Conservation (phyloP, 1,140 invertebrate species). For the Bombus pascuorum region DNA sequence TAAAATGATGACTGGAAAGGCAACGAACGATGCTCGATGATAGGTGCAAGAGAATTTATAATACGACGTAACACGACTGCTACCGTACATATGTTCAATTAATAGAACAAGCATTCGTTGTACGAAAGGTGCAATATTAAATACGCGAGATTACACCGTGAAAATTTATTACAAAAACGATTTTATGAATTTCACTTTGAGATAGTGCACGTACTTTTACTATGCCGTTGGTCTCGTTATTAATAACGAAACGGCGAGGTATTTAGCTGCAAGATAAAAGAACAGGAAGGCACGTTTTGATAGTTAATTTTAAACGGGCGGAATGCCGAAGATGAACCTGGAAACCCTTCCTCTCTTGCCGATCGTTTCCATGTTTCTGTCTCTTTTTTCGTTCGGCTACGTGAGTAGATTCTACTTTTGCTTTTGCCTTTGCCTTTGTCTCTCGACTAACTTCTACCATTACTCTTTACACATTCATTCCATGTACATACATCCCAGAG, state of each 20-base stretch:
- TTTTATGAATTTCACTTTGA: slow-evolving; percentile 41
- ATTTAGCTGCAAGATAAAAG: slow-evolving; percentile 62
- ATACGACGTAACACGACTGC: background rate
- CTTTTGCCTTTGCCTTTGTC: background rate
- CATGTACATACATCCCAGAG: background rate
- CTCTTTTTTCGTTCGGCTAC: slow-evolving; percentile 27
- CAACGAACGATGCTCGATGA: background rate
- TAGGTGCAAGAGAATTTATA: background rate
- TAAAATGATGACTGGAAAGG: background rate
- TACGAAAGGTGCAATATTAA: slow-evolving; percentile 7
- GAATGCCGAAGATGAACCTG: slow-evolving; percentile 45
- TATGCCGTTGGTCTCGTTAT: slow-evolving; percentile 48
- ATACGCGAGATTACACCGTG: slow-evolving; percentile 24
- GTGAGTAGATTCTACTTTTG: slow-evolving; percentile 42
- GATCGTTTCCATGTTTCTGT: slow-evolving; percentile 27
- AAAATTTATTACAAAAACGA: slow-evolving; percentile 40
- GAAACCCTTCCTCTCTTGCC: slow-evolving; percentile 2
- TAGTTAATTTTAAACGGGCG: slow-evolving; percentile 62
- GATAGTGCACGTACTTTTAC: slow-evolving; percentile 48
- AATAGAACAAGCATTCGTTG: slow-evolving; percentile 1
- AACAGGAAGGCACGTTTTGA: slow-evolving; percentile 49
- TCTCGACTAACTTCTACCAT: slow-evolving; percentile 2
- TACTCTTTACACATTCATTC: background rate
- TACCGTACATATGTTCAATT: background rate
- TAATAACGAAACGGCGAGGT: slow-evolving; percentile 62